Conservation (phyloP, 2,113 vertebrate genomes). For the Turdus rufiventris region DNA sequence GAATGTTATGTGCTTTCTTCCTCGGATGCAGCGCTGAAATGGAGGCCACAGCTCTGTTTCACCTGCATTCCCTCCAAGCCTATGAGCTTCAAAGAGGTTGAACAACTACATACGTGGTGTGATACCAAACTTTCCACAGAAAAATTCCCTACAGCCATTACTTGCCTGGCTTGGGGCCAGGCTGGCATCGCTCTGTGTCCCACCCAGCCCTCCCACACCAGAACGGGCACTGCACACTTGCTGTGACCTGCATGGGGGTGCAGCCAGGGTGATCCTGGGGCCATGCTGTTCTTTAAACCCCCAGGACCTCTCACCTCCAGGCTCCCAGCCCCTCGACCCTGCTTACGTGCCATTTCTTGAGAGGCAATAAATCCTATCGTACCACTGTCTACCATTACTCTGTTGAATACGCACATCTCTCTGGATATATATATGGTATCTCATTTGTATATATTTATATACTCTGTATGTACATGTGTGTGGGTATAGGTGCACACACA, state of each 20-base stretch:
- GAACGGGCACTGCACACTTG: neutral
- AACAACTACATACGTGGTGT: neutral
- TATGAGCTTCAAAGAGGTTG: neutral
- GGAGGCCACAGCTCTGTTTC: constrained; percentile 14
- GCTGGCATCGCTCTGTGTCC: constrained; percentile 26
- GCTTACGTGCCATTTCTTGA: constrained; percentile 74
- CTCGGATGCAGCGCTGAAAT: neutral
- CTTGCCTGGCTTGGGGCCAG: constrained; percentile 45
- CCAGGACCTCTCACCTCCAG: constrained; percentile 12
- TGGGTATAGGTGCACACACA: constrained; percentile 53
- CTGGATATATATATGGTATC: constrained; percentile 63
- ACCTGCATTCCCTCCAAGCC: neutral
- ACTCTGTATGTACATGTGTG: constrained; percentile 61
- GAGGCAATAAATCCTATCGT: constrained; percentile 77
- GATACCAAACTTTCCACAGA: neutral
- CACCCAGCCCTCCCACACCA: neutral
- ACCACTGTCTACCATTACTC: constrained; percentile 72
- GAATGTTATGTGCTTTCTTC: neutral
- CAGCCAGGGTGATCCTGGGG: constrained; percentile 42
- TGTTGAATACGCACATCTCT: constrained; percentile 75
- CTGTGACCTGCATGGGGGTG: constrained; percentile 33
- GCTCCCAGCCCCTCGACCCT: constrained; percentile 47
- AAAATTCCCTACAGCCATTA: constrained; percentile 3
- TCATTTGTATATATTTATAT: constrained; percentile 75
- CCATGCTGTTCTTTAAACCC: constrained; percentile 38